Base-by-base conservation (phyloP, 2,797 vertebrate genomes). In the Schizothorax lantsangensis region DNA sequence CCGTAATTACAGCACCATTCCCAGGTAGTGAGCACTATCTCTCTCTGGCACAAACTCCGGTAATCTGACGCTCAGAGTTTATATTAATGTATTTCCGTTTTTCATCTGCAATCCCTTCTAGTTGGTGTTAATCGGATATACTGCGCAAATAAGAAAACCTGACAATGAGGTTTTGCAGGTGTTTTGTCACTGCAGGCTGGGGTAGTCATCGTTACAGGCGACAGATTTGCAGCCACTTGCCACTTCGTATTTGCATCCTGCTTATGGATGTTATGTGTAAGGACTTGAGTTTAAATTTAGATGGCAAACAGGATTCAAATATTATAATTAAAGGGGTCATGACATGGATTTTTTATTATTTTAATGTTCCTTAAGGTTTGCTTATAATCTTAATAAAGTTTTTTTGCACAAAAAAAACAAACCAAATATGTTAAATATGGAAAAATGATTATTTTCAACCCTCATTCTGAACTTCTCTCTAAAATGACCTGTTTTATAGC, bases 1-100 rank as follows among this genome's bases (percentile, higher is more conserved):
- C 15, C 54, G 36, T 89, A 89, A 89, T 87, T 89, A 85, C 86
- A 75, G 68, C 68, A 11, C 82, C 71, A 80, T 62, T 86, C 66
- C 83, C 83, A 89, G 57, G 83, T 86, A 89, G 73, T 1, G 26
- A 77, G 49, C 52, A 1, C 64, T 81, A 79, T 87, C 86, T 87
- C 64, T 30, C 64, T 84, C 72, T 88, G 40, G 38, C 82, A 75
- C 38, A 2, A 38, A 73, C 57, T 64, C 47, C 14, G 19, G 77
- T 86, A 86, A 89, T 75, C 84, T 78, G 74, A 79, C 62, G 38
- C 84, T 80, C 19, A 6, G 52, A 86, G 68, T 86, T 80, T 86
- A 64, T 72, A 73, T 74, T 81, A 86, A 73, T 64, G 68, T 47
- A 64, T 73, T 86, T 81, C 68, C 19, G 12, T 12, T 54, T 79